These are phyloP conservation scores for Ecliptopera silaceata DNA, from an alignment of 2,888 invertebrate species.

Conservation along the genomic window DNA sequence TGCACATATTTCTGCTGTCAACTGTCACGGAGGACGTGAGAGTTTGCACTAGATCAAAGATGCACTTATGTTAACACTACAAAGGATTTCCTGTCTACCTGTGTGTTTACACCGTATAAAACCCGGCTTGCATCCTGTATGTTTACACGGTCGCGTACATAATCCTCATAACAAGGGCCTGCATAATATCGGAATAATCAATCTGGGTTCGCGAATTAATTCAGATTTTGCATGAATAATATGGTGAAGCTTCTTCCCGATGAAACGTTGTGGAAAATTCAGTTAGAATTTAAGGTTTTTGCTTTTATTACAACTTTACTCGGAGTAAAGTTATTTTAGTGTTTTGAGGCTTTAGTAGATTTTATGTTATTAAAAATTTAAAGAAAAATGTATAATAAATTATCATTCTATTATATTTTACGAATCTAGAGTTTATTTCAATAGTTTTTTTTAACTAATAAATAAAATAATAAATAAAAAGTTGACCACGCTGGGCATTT, in stretches of 20 bases:
- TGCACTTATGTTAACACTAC: not conserved
- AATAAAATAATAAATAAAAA: too few relatives aligned
- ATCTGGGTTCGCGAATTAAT: slow-evolving; percentile 11
- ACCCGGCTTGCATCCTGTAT: slow-evolving; percentile 6
- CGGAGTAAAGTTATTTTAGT: too few relatives aligned
- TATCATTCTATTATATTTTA: too few relatives aligned
- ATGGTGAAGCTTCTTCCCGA: not conserved
- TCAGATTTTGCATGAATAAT: slow-evolving; percentile 6
- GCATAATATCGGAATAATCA: slow-evolving; percentile 15
- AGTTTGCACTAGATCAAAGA: not conserved
- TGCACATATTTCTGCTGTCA: not conserved
- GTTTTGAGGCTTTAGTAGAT: too few relatives aligned
- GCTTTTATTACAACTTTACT: too few relatives aligned
- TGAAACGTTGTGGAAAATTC: not conserved
- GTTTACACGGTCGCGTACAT: slow-evolving; percentile 1
- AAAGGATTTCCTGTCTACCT: not conserved
- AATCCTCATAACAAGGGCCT: slow-evolving; percentile 12
- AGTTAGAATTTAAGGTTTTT: not conserved
- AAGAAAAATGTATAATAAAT: too few relatives aligned
- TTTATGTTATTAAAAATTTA: too few relatives aligned
- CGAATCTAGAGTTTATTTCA: too few relatives aligned
- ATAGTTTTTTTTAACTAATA: too few relatives aligned
- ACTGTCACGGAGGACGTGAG: not conserved
- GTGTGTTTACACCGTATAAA: slow-evolving; percentile 5
- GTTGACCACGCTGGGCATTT: too few relatives aligned